Base-by-base conservation (phyloP, 2,888 invertebrate genomes). In the Xylocampa areola region DNA sequence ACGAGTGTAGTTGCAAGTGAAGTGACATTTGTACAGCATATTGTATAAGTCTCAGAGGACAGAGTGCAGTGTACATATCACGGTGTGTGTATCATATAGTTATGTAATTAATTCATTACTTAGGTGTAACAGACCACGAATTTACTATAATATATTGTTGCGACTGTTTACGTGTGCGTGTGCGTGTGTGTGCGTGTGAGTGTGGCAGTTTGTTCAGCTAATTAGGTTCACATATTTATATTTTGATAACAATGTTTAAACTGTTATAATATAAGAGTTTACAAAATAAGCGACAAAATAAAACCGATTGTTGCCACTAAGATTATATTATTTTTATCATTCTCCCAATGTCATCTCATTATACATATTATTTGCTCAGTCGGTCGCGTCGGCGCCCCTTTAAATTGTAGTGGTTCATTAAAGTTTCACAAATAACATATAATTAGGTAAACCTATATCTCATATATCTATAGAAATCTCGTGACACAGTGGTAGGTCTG, bases 91-190 rank as follows among this genome's bases (percentile, higher is more conserved):
- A 62, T 33, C 27, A 53, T 57, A 73, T 66, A 66, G 29, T 59
- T 54, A 52, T 30, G 45, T 53, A 51, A 39, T 32, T 64, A 59
- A 41, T 51, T 58, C 47, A 40, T 49, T 44, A 27, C 27, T 64
- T 55, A 71, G 63, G 54, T 51, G 25, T 73, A 74, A 61, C 48
- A 60, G 61, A 72, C 73, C 69, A 89, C 88, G 89, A 89, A 89
- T 89, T 89, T 89, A 89, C 83, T 84, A 59, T 66, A 86, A 85
- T 87, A 84, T 82, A 79, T 81, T 76, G 44, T 62, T 64, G 40
- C 53, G 69, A 57, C 43, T 59, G 50, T 62, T 50, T 51, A 36
- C 60, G 21, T 35, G 40, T 30, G 27, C 25, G 49, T 33, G 40
- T 3, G 11, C 48, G 63, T 53, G 43, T 23, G 65, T 16, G 47